These are phyloP conservation scores for Neolamprologus sp. DNA, from an alignment of 2,113 vertebrate species.

Conservation along the genomic window DNA sequence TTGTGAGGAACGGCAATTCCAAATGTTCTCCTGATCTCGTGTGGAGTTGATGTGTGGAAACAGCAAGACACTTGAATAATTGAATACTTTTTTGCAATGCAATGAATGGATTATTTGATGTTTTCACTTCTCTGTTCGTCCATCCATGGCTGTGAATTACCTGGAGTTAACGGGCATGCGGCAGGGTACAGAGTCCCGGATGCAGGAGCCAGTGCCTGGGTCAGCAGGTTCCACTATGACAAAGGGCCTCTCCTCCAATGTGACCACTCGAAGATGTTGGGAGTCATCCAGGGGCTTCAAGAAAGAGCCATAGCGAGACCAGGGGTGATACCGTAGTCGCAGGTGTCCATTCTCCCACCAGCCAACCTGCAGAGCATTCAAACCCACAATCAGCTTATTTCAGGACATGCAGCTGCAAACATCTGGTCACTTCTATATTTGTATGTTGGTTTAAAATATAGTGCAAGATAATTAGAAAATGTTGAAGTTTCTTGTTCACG, in stretches of 20 bases:
- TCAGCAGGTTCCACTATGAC: slow-evolving; percentile 90
- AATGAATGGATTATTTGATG: background rate
- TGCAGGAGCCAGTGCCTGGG: slow-evolving; percentile 85
- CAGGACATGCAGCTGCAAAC: background rate
- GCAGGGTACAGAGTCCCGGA: slow-evolving; percentile 90
- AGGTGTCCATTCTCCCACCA: slow-evolving; percentile 87
- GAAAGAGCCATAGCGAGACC: slow-evolving; percentile 88
- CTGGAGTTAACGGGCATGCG: slow-evolving; percentile 84
- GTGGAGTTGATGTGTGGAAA: background rate
- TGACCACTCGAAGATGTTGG: slow-evolving; percentile 87
- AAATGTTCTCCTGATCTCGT: fast-evolving
- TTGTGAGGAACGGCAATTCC: background rate
- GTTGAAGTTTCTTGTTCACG: fast-evolving
- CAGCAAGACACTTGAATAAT: fast-evolving
- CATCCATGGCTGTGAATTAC: slow-evolving; percentile 31
- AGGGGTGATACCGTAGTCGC: slow-evolving; percentile 80
- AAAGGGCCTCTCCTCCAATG: slow-evolving; percentile 87
- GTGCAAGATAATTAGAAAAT: background rate
- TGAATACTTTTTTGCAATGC: fast-evolving
- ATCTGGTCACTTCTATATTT: fast-evolving
- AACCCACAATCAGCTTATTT: background rate
- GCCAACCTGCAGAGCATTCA: slow-evolving; percentile 75
- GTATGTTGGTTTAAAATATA: background rate
- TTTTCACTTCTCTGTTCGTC: background rate
- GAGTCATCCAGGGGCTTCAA: slow-evolving; percentile 84